Conservation (phyloP, 37 sponge, comb jelly and placozoan species). For the Beroe forskalii region DNA sequence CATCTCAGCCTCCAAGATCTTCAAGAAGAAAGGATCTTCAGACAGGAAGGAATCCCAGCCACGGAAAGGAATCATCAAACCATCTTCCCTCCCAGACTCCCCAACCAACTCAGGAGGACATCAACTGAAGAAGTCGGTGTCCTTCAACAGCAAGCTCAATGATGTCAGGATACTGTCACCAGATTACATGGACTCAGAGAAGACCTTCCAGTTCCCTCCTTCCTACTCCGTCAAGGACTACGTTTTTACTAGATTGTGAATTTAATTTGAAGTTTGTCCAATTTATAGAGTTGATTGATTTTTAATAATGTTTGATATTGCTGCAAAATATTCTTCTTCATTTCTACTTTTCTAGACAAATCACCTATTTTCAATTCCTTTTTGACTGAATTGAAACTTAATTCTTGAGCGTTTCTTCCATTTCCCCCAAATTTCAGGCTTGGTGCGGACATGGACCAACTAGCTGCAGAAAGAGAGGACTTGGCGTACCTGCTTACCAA, state of each 20-base stretch:
- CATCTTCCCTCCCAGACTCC: background rate
- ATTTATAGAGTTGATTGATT: too few species aligned
- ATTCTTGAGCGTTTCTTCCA: background rate
- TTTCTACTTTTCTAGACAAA: background rate
- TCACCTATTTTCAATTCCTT: background rate
- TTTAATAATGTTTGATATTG: background rate
- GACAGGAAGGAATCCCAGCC: background rate
- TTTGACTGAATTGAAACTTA: background rate
- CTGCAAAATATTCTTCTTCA: background rate
- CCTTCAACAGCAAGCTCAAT: background rate
- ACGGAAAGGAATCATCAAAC: background rate
- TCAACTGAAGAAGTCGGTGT: background rate
- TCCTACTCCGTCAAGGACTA: background rate
- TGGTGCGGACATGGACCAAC: constrained; percentile 37
- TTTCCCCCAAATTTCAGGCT: background rate
- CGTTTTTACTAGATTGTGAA: background rate
- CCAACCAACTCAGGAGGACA: background rate
- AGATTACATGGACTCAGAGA: background rate
- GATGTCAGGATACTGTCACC: background rate
- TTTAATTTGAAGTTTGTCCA: too few species aligned
- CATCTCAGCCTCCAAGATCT: background rate
- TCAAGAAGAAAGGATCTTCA: background rate
- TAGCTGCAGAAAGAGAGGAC: constrained; percentile 57
- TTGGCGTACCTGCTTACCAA: constrained; percentile 46
- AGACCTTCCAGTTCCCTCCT: background rate